Base-by-base conservation (phyloP, 2,797 vertebrate genomes). In the Ptychobarbus kaznakovi region DNA sequence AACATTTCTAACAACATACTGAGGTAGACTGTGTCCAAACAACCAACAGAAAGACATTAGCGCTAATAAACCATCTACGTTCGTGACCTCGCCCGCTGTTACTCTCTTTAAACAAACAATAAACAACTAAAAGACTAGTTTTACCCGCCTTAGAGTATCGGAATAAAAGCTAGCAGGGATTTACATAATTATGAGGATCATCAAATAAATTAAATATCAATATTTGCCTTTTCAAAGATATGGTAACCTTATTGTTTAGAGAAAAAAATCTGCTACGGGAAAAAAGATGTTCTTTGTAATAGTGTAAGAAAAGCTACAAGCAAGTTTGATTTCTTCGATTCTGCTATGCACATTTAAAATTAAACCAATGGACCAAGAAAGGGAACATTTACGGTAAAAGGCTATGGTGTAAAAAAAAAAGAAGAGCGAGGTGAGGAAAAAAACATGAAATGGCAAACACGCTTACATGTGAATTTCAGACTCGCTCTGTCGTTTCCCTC, bases 21-120 rank as follows among this genome's bases (percentile, higher is more conserved):
- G 97, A 98, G 97, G 97, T 98, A 99, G 97, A 97, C 95, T 96
- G 95, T 94, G 96, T 96, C 95, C 95, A 93, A 94, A 96, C 93
- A 95, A 95, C 92, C 89, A 89, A 86, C 82, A 79, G 68, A 92
- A 89, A 92, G 90, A 84, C 91, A 93, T 70, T 92, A 88, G 89
- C 56, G 93, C 85, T 87, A 90, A 87, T 87, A 86, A 88, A 89
- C 82, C 78, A 85, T 77, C 86, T 63, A 86, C 89, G 83, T 88
- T 88, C 90, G 87, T 89, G 81, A 65, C 86, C 82, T 84, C 77
- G 86, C 87, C 86, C 65, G 76, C 87, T 89, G 86, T 89, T 87
- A 85, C 90, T 86, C 86, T 88, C 90, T 83, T 88, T 87, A 49
- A 89, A 87, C 85, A 40, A 86, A 58, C 6, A 49, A 51, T 22